A percentile compares a stretch with the other conserved stretches of the same genome.
Evolutionary conservation across 2,113 vertebrate genomes (phyloP).

Genomic region (Hippolais icterina): DNA sequence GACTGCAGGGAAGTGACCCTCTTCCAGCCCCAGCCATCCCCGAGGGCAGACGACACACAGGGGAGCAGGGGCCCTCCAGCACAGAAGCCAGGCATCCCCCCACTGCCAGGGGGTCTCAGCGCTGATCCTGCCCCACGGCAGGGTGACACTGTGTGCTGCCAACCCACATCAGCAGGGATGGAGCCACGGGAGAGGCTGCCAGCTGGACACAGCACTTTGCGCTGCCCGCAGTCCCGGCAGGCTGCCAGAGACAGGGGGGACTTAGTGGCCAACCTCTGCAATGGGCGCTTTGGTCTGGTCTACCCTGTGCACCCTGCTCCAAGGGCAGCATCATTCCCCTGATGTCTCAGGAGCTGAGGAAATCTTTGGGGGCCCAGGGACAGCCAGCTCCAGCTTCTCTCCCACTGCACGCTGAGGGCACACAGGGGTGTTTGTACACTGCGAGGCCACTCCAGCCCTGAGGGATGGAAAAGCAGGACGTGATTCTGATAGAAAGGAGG

Average conservation of each 20-base stretch:
- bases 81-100: background rate
- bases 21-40: background rate
- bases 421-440: background rate
- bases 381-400: background rate
- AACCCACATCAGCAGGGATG: background rate
- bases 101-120: background rate
- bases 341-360: background rate
- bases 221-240: background rate
- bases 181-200: background rate
- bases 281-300: background rate
- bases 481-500: background rate
- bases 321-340: background rate
- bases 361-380: background rate
- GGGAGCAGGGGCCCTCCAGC: background rate
- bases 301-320: background rate
- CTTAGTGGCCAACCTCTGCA: background rate
- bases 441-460: background rate
- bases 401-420: rapidly evolving
- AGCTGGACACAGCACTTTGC: background rate
- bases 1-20: background rate
- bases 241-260: background rate
- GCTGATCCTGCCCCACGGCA: background rate
- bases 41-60: background rate
- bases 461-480: background rate
- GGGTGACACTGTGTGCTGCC: background rate